Percentiles rank a stretch among this genome's conserved stretches.
Conservation (phyloP, 2,113 vertebrate genomes). For the Emydocephalus ijimae region DNA sequence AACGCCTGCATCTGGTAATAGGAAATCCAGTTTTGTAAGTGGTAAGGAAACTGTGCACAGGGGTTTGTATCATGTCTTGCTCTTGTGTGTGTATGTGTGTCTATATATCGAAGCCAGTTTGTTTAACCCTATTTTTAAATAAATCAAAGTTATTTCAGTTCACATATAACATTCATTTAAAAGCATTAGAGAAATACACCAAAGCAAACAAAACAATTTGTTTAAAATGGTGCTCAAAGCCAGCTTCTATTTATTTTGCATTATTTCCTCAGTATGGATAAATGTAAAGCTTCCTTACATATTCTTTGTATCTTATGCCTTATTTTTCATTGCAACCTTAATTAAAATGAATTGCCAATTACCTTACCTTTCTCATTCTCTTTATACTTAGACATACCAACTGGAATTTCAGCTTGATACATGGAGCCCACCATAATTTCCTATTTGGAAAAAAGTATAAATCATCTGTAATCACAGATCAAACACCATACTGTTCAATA, state of each 20-base stretch:
- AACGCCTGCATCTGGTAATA: not conserved
- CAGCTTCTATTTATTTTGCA: not conserved
- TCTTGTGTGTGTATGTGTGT: not conserved
- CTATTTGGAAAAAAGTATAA: slow-evolving; percentile 63
- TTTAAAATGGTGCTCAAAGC: not conserved
- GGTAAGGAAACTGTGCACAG: not conserved
- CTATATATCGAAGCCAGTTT: not conserved
- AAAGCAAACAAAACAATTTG: not conserved
- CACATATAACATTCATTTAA: not conserved
- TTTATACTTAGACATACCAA: slow-evolving; percentile 87
- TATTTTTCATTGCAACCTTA: not conserved
- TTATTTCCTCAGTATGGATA: not conserved
- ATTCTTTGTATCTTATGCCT: not conserved
- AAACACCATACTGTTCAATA: not conserved
- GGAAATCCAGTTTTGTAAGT: not conserved
- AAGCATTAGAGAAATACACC: not conserved
- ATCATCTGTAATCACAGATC: not conserved
- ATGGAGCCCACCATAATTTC: slow-evolving; percentile 99
- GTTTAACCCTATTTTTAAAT: not conserved
- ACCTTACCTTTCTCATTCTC: slow-evolving; percentile 91
- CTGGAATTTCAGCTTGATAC: slow-evolving; percentile 97
- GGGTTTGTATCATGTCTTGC: not conserved
- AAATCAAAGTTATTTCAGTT: not conserved
- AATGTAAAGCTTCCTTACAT: not conserved
- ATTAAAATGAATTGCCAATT: not conserved